Evolutionary conservation across 2,797 vertebrate genomes (phyloP).

Genomic region (Tadarida brasiliensis): DNA sequence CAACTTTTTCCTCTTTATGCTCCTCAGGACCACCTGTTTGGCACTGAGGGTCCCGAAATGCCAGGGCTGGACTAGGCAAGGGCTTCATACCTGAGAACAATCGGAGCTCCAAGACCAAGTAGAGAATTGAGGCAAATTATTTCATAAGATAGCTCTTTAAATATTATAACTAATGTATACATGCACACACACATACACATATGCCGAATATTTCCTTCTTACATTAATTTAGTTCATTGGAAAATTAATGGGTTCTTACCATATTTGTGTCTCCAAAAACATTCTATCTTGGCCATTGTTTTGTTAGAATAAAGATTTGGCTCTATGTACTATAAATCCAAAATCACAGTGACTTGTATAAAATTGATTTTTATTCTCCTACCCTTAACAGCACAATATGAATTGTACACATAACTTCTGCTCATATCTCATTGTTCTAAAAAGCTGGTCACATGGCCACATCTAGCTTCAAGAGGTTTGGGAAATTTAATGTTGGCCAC

Average conservation of each 20-base stretch:
- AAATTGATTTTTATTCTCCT: slow-evolving; percentile 24
- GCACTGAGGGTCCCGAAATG: not conserved
- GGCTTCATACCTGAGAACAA: not conserved
- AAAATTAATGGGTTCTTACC: not conserved
- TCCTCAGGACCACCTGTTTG: not conserved
- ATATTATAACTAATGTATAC: not conserved
- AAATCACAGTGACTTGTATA: not conserved
- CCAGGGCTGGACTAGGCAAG: not conserved
- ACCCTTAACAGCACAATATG: not conserved
- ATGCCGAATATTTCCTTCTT: not conserved
- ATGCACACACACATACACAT: not conserved
- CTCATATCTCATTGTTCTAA: not conserved
- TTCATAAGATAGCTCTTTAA: not conserved
- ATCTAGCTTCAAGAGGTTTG: not conserved
- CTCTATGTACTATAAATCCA: not conserved
- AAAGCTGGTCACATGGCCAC: not conserved
- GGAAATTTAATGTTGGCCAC: not conserved
- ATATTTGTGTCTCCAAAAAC: slow-evolving; percentile 28
- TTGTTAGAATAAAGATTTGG: not conserved
- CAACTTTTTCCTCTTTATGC: not conserved
- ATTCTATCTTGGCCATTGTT: not conserved
- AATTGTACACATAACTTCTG: not conserved
- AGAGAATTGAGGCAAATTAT: not conserved
- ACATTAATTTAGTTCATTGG: not conserved
- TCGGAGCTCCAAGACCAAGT: not conserved